Evolutionary conservation across 37 sponge, comb jelly and placozoan genomes (phyloP), one percentile per base, ranked within the genome.

Genomic region (Aplysina aerophoba): DNA sequence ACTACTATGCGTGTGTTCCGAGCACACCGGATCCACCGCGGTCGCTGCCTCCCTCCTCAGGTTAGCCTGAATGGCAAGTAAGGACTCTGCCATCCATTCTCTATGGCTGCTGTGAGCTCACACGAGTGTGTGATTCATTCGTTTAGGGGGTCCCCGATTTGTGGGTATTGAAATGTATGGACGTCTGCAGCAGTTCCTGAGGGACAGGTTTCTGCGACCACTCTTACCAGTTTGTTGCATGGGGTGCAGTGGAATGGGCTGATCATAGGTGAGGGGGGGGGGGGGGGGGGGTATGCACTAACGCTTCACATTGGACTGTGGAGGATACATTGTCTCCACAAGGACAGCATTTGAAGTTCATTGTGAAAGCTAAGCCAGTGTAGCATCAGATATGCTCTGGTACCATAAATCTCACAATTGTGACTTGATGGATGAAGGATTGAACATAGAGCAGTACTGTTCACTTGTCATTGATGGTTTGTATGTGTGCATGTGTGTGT

Each of bases 1-100:
- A 97, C 81, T 97, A 97, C 74, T 97, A 96, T 71, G 93, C 98
- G n/a, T 95, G 97, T 83, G 93, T 95, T 28, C 78, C 78, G 86
- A 90, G 44, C 87, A 90, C 78, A 88, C 90, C 8, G 81, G 58
- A 20, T 12, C 22, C 12, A 58, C 50, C 62, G 24, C 27, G 80
- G 73, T 57, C 88, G 64, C 58, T 75, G 25, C 54, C 17, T 30
- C 35, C 24, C 19, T 60, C 75, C 25, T 57, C 36, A 17, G 37
- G 60, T 19, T 21, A 35, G 55, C 38, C 19, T 6, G 33, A n/a
- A n/a, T n/a, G n/a, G 5, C 74, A 21, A 36, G 74, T 73, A 4
- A 36, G 3, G 38, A 73, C 38, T 6, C 38, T 28, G 36, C 12
- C 25, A 28, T 61, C 63, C 35, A 3, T 5, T 8, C 80, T 25